Base-by-base conservation (phyloP, 2,797 vertebrate species). In the Platalea minor region DNA sequence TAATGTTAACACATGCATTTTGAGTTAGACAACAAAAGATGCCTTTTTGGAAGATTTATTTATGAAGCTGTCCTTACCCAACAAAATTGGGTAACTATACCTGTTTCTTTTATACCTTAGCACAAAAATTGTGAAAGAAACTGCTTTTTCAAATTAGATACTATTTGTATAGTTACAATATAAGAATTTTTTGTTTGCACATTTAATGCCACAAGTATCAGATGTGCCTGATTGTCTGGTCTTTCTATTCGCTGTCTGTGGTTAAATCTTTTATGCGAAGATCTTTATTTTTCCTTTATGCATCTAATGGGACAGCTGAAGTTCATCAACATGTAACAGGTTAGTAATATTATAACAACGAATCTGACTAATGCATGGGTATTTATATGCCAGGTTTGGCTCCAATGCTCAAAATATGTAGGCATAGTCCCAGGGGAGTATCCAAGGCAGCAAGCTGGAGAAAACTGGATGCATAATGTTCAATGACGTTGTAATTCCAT, bases 291-390 rank as follows among this genome's bases (percentile, higher is more conserved):
- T 98, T 95, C 95, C 95, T 97, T 97, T 97, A 97, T 97, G 98
- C 98, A 96, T 98, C 97, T 97, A 97, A 97, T 98, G 97, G 97
- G 97, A 97, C 97, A 97, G 95, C 94, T 96, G 97, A 97, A 95
- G 96, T 98, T 97, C 91, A 97, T 97, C 97, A 95, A 60, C 89
- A 23, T 95, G 73, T 98, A 97, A 96, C 96, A 98, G 97, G 97
- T 98, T 96, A 98, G 97, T 97, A 91, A 80, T 96, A 82, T 86
- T 92, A 56, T 65, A 94, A 92, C 78, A 82, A 96, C 73, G 92
- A 68, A 84, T 81, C 87, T 88, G 89, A 26, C 56, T 77, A 59
- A 88, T 91, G 88, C 39, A 3, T 10, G 51, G 18, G 8, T 85
- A 50, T 89, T 93, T 75, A 24, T 79, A 43, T 93, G 91, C 59